phyloP scores from a whole-genome alignment of 1,140 invertebrate species.

The Neodiprion fabricii region DNA sequence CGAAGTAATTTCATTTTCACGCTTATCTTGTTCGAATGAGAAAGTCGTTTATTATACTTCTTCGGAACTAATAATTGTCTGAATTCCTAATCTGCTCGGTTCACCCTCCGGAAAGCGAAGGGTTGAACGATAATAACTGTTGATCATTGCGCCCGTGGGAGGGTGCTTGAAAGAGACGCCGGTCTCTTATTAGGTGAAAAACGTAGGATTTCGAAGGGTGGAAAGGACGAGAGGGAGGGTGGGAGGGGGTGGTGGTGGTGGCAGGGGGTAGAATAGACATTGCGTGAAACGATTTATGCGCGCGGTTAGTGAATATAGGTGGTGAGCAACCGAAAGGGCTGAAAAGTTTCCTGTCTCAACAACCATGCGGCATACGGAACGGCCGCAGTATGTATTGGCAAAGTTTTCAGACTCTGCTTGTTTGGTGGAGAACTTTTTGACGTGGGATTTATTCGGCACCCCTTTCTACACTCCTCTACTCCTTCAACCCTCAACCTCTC shows the following conservation, averaged over 20 bases:
- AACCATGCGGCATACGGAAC: not conserved
- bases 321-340: not conserved
- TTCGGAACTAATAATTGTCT: conserved; percentile 1
- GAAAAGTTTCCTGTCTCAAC: conserved; percentile 2
- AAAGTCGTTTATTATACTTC: not conserved
- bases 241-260: too few relatives aligned
- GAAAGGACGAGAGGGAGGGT: too few relatives aligned
- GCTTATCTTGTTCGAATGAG: too few relatives aligned
- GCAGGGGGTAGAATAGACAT: not conserved
- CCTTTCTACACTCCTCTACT: not conserved
- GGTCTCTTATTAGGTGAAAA: not conserved
- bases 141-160: not conserved
- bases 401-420: not conserved
- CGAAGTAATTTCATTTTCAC: too few relatives aligned
- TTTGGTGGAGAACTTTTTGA: not conserved
- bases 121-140: conserved; percentile 2
- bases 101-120: not conserved
- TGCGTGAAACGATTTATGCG: conserved; percentile 1
- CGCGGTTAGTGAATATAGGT: conserved; percentile 1
- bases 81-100: not conserved
- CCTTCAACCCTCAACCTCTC: not conserved
- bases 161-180: not conserved
- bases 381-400: not conserved
- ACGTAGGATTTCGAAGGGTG: too few relatives aligned
- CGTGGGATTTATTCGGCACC: not conserved